phyloP scores from a whole-genome alignment of 2,888 invertebrate genomes.

The Andrena fulva region DNA sequence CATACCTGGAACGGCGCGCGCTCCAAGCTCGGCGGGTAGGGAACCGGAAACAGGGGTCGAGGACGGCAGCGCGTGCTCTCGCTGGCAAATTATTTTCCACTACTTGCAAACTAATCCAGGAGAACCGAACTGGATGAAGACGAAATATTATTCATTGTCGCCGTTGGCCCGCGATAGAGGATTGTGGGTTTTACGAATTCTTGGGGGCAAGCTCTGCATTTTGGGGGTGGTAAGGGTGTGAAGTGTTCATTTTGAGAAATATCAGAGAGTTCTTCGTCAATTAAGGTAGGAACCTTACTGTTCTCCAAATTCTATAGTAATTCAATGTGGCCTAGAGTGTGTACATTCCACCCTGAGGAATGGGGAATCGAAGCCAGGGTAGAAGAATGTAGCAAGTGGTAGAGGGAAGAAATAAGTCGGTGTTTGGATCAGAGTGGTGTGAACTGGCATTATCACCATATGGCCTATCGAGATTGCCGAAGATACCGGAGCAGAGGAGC shows the following conservation, averaged over 20 bases:
- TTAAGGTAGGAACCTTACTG: too few relatives aligned
- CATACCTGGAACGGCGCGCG: constrained; percentile 21
- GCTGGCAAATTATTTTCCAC: constrained; percentile 27
- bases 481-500: constrained; percentile 66
- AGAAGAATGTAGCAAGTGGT: constrained; percentile 29
- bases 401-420: constrained; percentile 7
- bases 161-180: too few relatives aligned
- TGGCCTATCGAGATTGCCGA: constrained; percentile 59
- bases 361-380: not conserved
- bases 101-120: not conserved
- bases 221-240: too few relatives aligned
- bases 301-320: too few relatives aligned
- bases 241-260: too few relatives aligned
- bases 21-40: constrained; percentile 22
- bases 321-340: too few relatives aligned
- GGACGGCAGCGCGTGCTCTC: not conserved
- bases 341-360: not conserved
- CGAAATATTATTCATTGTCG: too few relatives aligned
- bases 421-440: constrained; percentile 74
- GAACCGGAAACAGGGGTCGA: constrained; percentile 26
- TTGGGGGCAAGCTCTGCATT: too few relatives aligned
- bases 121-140: not conserved
- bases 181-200: too few relatives aligned
- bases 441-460: constrained; percentile 76
- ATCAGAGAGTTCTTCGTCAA: too few relatives aligned